Evolutionary conservation across 2,113 vertebrate genomes (phyloP), one percentile per base, ranked within the genome.

Genomic region (Sylvia atricapilla): DNA sequence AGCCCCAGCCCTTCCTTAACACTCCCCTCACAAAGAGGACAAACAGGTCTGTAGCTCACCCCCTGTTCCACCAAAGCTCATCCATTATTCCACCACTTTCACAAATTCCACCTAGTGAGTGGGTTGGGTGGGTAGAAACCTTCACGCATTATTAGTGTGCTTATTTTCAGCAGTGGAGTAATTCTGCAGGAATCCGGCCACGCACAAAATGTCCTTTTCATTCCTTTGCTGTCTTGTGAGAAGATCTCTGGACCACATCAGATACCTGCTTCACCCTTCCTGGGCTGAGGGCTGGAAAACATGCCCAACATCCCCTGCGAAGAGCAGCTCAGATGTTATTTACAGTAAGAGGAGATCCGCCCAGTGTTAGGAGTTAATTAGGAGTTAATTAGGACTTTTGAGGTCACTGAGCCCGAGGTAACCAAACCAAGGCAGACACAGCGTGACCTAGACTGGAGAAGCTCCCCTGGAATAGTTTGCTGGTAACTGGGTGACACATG

Each of bases 201-300:
- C 0, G 6, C 11, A 17, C 53, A 39, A 49, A 72, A 58, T 0
- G 0, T 81, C 75, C 35, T 75, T 70, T 28, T 12, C 21, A 3
- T 13, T 30, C 47, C 55, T 86, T 59, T 35, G 55, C 47, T 73
- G 30, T 1, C 49, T 27, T 27, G 7, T 3, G 13, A 85, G 55
- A 39, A 77, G 52, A 27, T 21, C 39, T 67, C 43, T 25, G 44
- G 47, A 37, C 43, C 46, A 33, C 24, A 5, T 8, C 25, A 19
- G 56, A 22, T 3, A 33, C 27, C 58, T 16, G 33, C 55, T n/a
- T 53, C n/a, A 33, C 24, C 27, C 15, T 60, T 60, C 41, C 66
- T 46, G 33, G 19, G 23, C 30, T 6, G 27, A 41, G 70, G 43
- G 53, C 53, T 83, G 78, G 27, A 46, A 79, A 87, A 94, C 13